Conservation (phyloP, 2,888 invertebrate genomes). For the Netelia inedita region DNA sequence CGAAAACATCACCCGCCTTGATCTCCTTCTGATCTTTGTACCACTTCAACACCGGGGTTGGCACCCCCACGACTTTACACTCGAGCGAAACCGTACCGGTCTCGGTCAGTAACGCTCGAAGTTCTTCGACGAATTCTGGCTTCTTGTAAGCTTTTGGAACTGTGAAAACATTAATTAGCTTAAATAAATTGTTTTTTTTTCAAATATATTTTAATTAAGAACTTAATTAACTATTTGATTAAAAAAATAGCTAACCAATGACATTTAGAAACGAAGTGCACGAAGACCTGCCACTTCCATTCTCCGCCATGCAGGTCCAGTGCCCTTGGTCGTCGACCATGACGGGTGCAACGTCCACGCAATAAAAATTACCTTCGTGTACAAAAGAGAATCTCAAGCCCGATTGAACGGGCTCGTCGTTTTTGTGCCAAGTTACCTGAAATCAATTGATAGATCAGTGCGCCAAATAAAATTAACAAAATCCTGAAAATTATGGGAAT, state of each 20-base stretch:
- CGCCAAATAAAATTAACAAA: background rate
- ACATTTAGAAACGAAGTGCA: conserved; percentile 93
- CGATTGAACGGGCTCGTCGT: conserved; percentile 91
- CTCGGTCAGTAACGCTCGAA: conserved; percentile 93
- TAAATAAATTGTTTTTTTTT: background rate
- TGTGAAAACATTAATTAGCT: conserved; percentile 75
- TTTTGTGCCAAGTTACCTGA: conserved; percentile 95
- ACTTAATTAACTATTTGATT: background rate
- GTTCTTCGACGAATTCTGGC: conserved; percentile 94
- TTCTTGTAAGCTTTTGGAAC: conserved; percentile 96
- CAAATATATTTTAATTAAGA: background rate
- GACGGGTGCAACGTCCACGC: conserved; percentile 93
- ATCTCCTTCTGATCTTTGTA: conserved; percentile 95
- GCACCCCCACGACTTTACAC: conserved; percentile 96
- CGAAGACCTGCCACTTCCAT: conserved; percentile 90
- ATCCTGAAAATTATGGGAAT: background rate
- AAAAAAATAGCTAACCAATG: conserved; percentile 86
- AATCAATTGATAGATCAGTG: conserved; percentile 32
- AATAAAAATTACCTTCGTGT: conserved; percentile 94
- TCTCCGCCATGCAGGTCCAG: conserved; percentile 94
- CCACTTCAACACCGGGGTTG: conserved; percentile 92
- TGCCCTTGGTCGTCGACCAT: conserved; percentile 93
- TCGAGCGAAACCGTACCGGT: conserved; percentile 96
- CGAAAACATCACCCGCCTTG: conserved; percentile 95
- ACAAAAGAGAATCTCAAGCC: conserved; percentile 91